These are phyloP conservation scores for Liasis olivaceus DNA, from an alignment of 2,797 vertebrate species.

Conservation along the genomic window DNA sequence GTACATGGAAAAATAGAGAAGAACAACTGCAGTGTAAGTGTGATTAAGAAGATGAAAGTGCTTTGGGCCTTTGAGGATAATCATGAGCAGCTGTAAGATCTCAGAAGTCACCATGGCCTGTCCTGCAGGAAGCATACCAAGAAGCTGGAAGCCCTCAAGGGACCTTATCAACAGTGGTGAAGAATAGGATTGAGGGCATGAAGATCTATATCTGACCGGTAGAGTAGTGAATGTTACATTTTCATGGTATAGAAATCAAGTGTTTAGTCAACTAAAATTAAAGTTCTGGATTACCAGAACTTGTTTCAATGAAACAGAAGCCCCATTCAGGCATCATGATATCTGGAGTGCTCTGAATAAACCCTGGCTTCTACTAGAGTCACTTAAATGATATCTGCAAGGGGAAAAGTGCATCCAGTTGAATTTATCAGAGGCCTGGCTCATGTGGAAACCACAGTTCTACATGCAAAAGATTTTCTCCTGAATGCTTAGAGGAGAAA, in stretches of 20 bases:
- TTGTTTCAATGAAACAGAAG: not conserved
- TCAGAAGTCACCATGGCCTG: not conserved
- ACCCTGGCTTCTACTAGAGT: not conserved
- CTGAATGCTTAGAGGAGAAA: not conserved
- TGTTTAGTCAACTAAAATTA: not conserved
- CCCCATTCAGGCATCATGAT: not conserved
- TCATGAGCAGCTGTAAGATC: not conserved
- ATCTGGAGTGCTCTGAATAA: not conserved
- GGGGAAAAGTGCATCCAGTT: not conserved
- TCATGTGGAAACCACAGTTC: not conserved
- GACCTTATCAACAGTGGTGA: not conserved
- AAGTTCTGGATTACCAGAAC: not conserved
- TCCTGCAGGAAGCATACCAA: not conserved
- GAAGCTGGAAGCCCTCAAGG: not conserved
- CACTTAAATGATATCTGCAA: not conserved
- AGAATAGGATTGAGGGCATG: not conserved
- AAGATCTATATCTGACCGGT: not conserved
- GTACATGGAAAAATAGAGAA: not conserved
- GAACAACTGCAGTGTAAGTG: not conserved
- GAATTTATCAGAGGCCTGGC: not conserved
- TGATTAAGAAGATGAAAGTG: slow-evolving; percentile 2
- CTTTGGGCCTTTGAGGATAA: not conserved
- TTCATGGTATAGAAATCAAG: not conserved
- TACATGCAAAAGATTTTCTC: not conserved
- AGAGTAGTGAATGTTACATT: not conserved